These are phyloP conservation scores for Cheilosia scutellata DNA, from an alignment of 2,888 invertebrate species.

Conservation along the genomic window DNA sequence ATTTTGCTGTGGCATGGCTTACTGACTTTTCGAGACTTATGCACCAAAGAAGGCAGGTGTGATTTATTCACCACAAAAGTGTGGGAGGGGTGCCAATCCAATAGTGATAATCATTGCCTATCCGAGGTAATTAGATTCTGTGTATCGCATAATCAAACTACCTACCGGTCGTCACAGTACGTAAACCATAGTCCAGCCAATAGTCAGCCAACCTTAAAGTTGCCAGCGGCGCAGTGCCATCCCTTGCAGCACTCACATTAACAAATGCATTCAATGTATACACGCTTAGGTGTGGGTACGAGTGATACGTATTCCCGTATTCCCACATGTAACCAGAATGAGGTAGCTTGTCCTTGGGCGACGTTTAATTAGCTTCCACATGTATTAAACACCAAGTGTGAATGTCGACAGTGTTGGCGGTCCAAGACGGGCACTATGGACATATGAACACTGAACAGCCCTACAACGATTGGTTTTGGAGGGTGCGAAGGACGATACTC, in stretches of 20 bases:
- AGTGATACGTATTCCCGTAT: background rate
- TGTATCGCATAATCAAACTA: slow-evolving; percentile 54
- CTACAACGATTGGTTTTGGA: slow-evolving; percentile 10
- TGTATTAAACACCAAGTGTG: slow-evolving; percentile 44
- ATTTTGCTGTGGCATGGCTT: background rate
- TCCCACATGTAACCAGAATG: slow-evolving; percentile 9
- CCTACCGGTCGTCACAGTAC: slow-evolving; percentile 42
- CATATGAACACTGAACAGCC: background rate
- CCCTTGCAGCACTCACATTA: slow-evolving; percentile 13
- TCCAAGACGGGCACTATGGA: slow-evolving; percentile 23
- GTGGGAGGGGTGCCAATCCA: slow-evolving; percentile 1
- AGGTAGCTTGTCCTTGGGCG: slow-evolving; percentile 47
- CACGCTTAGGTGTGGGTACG: background rate
- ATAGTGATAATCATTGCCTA: slow-evolving; percentile 50
- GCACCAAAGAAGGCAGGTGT: slow-evolving; percentile 12
- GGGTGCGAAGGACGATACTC: slow-evolving; percentile 18
- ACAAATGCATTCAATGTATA: slow-evolving; percentile 24
- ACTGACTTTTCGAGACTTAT: slow-evolving; percentile 20
- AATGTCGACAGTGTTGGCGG: slow-evolving; percentile 24
- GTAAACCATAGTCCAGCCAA: slow-evolving; percentile 41
- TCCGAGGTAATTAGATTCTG: slow-evolving; percentile 40
- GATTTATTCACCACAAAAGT: slow-evolving; percentile 54
- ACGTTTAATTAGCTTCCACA: slow-evolving; percentile 61
- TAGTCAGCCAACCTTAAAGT: slow-evolving; percentile 48
- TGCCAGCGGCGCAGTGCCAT: background rate